phyloP scores from a whole-genome alignment of 2,113 vertebrate genomes.

The Crotalus helleri region DNA sequence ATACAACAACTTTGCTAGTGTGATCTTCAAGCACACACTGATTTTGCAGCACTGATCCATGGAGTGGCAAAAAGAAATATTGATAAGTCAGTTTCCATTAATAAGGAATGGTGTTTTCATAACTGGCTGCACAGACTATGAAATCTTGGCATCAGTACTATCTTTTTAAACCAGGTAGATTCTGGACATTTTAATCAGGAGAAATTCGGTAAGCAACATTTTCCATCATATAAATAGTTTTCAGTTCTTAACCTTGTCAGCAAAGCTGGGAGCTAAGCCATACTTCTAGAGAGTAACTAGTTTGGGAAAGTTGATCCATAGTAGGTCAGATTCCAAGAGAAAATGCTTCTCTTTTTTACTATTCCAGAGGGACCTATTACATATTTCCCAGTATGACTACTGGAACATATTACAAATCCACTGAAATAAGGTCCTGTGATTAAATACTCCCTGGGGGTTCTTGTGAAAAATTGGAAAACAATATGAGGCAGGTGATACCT shows the following conservation, averaged over 20 bases:
- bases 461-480: constrained; percentile 35
- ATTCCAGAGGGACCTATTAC: background rate
- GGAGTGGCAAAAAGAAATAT: background rate
- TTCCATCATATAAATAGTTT: background rate
- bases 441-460: constrained; percentile 49
- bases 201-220: background rate
- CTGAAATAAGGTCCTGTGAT: constrained; percentile 52
- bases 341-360: background rate
- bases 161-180: background rate
- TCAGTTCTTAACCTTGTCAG: background rate
- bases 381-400: background rate
- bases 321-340: background rate
- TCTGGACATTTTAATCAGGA: background rate
- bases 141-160: background rate
- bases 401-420: constrained; percentile 24
- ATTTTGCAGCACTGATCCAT: background rate
- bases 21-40: background rate
- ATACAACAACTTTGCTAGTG: background rate
- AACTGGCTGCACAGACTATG: background rate
- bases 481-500: background rate
- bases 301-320: background rate
- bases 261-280: background rate
- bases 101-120: background rate
- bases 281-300: background rate
- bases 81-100: background rate